Evolutionary conservation across 2,888 invertebrate genomes (phyloP), one percentile per base, ranked within the genome.

Genomic region (Ariolimax columbianus): DNA sequence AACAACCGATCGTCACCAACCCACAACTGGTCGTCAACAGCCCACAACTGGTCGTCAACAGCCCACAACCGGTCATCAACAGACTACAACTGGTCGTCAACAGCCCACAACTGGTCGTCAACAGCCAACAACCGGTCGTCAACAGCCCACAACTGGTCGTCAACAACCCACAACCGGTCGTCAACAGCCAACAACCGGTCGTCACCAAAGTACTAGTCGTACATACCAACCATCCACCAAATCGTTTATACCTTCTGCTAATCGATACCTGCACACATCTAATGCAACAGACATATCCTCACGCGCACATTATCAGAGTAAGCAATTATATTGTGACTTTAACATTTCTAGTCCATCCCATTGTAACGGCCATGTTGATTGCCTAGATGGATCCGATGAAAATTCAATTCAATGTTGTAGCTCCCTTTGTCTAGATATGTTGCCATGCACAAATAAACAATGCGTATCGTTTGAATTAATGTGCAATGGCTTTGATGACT

Each of bases 401-500:
- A 30, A 7, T 38, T 17, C 19, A 6, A 33, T 2, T 40, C 33
- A 17, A 30, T 4, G 3, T 4, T 40, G n/a, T 33, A 63, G 38
- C 40, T 36, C 23, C 0, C n/a, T n/a, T n/a, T n/a, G n/a, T n/a
- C n/a, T n/a, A n/a, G n/a, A n/a, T n/a, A n/a, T n/a, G n/a, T n/a
- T n/a, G n/a, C n/a, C n/a, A n/a, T 78, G 40, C n/a, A 17, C n/a
- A 23, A 78, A 59, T 63, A 26, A 40, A 0, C 17, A 23, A 38
- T 63, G 40, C 26, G 9, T 14, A 14, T 40, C 23, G 23, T 23
- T 23, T 55, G 14, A 55, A 23, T 3, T 23, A 23, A 23, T 55
- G 17, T 78, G 78, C 40, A 40, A 78, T 63, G 78, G 63, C 26
- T 1, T 63, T n/a, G 19, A 78, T 40, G 63, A 78, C 63, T 78